Evolutionary conservation across 2,797 vertebrate species (phyloP).

Genomic region (Paratrypauchen microcephalus): DNA sequence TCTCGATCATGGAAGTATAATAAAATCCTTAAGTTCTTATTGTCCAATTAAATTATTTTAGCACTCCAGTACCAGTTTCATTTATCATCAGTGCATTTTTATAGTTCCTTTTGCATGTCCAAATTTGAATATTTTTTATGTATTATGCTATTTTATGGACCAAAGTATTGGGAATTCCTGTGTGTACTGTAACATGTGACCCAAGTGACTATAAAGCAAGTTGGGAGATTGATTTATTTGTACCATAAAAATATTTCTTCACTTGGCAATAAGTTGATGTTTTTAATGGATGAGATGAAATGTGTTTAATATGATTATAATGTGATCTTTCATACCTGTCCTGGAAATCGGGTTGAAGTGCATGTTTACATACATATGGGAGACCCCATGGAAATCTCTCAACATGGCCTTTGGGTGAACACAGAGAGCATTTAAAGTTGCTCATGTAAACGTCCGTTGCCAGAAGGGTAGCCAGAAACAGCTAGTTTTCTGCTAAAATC

Average conservation of each 20-base stretch:
- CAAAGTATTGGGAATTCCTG: background rate
- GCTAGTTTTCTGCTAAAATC: conserved; percentile 75
- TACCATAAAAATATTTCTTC: background rate
- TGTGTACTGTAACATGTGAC: background rate
- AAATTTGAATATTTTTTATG: background rate
- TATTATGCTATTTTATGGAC: background rate
- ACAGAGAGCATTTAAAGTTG: conserved; percentile 69
- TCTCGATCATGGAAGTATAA: background rate
- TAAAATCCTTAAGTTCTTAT: too few relatives aligned
- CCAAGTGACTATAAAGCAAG: background rate
- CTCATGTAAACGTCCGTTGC: conserved; percentile 67
- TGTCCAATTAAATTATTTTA: too few relatives aligned
- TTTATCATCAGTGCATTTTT: too few relatives aligned
- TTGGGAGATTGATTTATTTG: background rate
- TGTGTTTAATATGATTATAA: conserved; percentile 21
- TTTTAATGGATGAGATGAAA: conserved; percentile 7
- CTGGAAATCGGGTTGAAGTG: conserved; percentile 64
- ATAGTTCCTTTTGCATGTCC: too few relatives aligned
- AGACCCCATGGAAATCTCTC: conserved; percentile 68
- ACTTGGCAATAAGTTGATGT: background rate
- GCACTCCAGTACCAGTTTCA: too few relatives aligned
- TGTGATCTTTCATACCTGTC: conserved; percentile 40
- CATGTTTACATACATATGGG: conserved; percentile 56
- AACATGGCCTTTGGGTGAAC: conserved; percentile 66
- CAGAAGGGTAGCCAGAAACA: conserved; percentile 82